Evolutionary conservation across 1,140 invertebrate species (phyloP), one percentile per base, ranked within the genome.

Genomic region (Onthophagus taurus): DNA sequence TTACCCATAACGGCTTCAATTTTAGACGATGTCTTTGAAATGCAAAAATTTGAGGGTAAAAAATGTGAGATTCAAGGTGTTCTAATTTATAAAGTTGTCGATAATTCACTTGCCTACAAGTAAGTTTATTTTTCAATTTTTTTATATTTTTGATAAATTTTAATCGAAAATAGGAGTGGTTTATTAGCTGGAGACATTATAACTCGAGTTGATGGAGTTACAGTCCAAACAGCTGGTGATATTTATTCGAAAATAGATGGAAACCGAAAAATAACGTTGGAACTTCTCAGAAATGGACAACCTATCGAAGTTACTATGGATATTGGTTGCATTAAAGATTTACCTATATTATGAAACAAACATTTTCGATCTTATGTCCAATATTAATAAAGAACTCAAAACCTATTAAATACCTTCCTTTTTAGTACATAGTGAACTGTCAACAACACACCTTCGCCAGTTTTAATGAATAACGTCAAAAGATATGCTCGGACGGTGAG

Each of bases 151-250:
- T 35, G 26, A 41, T 41, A 18, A n/a, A 42, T 34, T 26, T 21
- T 44, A 49, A 14, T 58, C 61, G 18, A n/a, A n/a, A n/a, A n/a
- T 60, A 91, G 87, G 31, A 80, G 78, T 31, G 89, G 89, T n/a
- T 59, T 93, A 8, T 74, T 77, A 55, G 79, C 83, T 1, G 87
- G 88, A 5, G 89, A 95, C 65, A 84, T 94, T 43, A 80, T 95
- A 11, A 83, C 79, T 0, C 71, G 80, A 20, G 81, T 92, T 9
- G 89, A 93, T 64, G 79, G 75, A 0, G 70, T 76, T 24, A 64
- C 74, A 13, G 76, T 89, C 1, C 60, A 66, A 23, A 72, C 72
- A 13, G 77, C 85, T 0, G 65, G 66, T 1, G 80, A 84, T 60
- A 76, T 61, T n/a, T 59, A 61, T 44, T 43, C 30, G 1, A 13